These are phyloP conservation scores for Cydia amplana DNA, from an alignment of 1,140 invertebrate species.

Conservation along the genomic window DNA sequence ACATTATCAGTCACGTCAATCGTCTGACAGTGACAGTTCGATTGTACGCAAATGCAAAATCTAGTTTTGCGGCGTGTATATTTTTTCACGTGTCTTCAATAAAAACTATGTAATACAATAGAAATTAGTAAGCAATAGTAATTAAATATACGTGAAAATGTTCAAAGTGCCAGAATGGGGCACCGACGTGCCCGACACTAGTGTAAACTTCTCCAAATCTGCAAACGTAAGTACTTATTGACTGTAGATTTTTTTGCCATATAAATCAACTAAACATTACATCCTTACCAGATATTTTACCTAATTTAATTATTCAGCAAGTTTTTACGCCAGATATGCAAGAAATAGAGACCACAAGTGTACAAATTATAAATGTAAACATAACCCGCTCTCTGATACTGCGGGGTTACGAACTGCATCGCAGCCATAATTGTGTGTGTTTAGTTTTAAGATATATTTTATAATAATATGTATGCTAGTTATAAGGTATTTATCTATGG, in stretches of 20 bases:
- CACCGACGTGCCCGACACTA: not conserved
- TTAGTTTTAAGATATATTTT: too few relatives aligned
- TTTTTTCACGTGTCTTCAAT: constrained; percentile 11
- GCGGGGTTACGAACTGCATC: too few relatives aligned
- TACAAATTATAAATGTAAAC: not conserved
- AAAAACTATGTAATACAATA: not conserved
- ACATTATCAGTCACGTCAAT: not conserved
- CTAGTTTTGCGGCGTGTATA: not conserved
- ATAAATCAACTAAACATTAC: not conserved
- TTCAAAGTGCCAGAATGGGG: constrained; percentile 26
- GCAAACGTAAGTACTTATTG: not conserved
- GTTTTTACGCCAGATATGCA: not conserved
- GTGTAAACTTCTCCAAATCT: not conserved
- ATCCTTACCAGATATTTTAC: not conserved
- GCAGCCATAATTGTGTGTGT: too few relatives aligned
- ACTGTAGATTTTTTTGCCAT: not conserved
- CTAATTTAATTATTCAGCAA: not conserved
- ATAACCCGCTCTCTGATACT: too few relatives aligned
- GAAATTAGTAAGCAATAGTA: not conserved
- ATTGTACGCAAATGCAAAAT: not conserved
- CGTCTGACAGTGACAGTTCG: constrained; percentile 7
- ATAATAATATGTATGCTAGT: too few relatives aligned
- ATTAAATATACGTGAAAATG: not conserved
- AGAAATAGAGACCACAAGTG: not conserved
- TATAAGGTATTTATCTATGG: too few relatives aligned